phyloP scores from a whole-genome alignment of 2,113 vertebrate species.

The Rhagologus leucostigma region DNA sequence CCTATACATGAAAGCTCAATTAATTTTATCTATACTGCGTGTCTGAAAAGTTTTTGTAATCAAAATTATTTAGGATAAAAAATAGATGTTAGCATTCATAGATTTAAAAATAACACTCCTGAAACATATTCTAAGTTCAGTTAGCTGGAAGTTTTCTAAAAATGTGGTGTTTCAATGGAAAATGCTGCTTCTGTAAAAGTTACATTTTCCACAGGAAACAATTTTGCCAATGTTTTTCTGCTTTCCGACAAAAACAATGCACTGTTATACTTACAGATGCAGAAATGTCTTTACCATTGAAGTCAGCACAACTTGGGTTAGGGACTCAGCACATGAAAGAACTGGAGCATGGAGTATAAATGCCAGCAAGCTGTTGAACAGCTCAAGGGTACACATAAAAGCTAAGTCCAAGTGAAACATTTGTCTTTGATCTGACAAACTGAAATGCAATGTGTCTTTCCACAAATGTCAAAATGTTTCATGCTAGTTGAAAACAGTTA shows the following conservation, averaged over 20 bases:
- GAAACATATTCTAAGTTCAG: not conserved
- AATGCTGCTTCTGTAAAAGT: not conserved
- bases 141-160: not conserved
- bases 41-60: not conserved
- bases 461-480: constrained; percentile 21
- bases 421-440: constrained; percentile 36
- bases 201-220: not conserved
- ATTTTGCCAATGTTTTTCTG: constrained; percentile 18
- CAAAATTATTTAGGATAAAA: not conserved
- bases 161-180: not conserved
- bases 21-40: not conserved
- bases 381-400: constrained; percentile 17
- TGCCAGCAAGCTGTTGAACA: constrained; percentile 10
- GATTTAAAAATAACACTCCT: not conserved
- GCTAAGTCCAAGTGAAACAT: constrained; percentile 12
- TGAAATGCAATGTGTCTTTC: constrained; percentile 4
- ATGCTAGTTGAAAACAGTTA: not conserved
- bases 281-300: not conserved
- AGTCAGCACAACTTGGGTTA: not conserved
- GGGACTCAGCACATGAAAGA: not conserved
- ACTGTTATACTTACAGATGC: not conserved
- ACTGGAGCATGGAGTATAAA: not conserved
- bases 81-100: not conserved
- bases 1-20: not conserved
- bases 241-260: not conserved